These are phyloP conservation scores for Hetaerina titia DNA, from an alignment of 2,888 invertebrate genomes.

Conservation along the genomic window DNA sequence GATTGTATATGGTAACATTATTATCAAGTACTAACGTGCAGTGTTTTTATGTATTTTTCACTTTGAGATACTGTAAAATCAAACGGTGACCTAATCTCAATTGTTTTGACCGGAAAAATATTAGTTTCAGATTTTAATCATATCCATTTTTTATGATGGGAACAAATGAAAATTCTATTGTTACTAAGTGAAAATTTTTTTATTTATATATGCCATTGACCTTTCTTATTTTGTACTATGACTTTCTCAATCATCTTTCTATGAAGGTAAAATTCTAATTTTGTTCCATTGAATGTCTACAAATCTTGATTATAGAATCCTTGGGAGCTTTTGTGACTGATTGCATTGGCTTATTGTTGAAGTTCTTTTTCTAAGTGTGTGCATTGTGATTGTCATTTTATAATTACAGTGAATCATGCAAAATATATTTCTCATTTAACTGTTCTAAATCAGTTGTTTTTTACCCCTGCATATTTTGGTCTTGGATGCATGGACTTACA, in stretches of 20 bases:
- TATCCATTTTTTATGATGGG: constrained; percentile 49
- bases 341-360: constrained; percentile 35
- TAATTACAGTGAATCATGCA: not conserved
- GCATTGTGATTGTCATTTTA: constrained; percentile 31
- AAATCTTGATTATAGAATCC: not conserved
- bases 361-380: constrained; percentile 35
- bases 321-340: constrained; percentile 16
- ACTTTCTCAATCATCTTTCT: not conserved
- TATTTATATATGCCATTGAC: not conserved
- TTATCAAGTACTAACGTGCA: constrained; percentile 39
- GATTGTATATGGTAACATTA: constrained; percentile 24
- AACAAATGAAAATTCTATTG: not conserved
- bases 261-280: not conserved
- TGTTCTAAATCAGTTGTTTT: not conserved
- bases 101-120: constrained; percentile 22
- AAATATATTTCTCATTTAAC: constrained; percentile 23
- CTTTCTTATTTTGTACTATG: not conserved
- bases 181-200: not conserved
- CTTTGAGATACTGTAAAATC: constrained; percentile 66
- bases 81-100: constrained; percentile 45
- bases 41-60: constrained; percentile 64
- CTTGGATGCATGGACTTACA: too few species aligned
- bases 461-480: too few species aligned
- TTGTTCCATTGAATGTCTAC: constrained; percentile 9
- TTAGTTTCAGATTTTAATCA: constrained; percentile 41